Evolutionary conservation across 2,113 vertebrate species (phyloP).

Genomic region (Tetrao urogallus): DNA sequence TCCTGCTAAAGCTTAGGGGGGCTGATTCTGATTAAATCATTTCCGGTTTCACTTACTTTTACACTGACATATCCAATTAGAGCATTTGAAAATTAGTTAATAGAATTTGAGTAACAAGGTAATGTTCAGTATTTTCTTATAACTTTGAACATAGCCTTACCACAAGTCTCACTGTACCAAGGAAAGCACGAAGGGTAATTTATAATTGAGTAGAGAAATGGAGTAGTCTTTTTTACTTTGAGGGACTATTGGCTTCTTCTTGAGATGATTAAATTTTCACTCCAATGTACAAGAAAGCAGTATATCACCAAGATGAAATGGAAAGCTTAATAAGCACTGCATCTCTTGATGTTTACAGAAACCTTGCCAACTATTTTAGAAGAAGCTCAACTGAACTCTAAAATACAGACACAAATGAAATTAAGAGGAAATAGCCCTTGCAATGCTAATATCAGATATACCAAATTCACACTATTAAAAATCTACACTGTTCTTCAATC

Average conservation of each 20-base stretch:
- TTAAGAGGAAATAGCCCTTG: neutral
- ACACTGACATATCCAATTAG: neutral
- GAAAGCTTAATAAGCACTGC: conserved; percentile 44
- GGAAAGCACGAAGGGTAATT: conserved; percentile 2
- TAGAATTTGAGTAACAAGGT: neutral
- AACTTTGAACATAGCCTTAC: neutral
- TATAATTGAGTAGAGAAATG: conserved; percentile 11
- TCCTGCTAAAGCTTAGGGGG: neutral
- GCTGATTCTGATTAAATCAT: neutral
- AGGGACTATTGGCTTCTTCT: conserved; percentile 40
- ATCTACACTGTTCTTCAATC: neutral
- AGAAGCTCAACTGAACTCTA: neutral
- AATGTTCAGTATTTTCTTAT: neutral
- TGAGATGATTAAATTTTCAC: conserved; percentile 54
- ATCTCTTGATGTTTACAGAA: conserved; percentile 33
- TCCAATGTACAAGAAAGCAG: neutral
- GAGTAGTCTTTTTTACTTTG: neutral
- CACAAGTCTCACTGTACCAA: neutral
- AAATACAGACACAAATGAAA: conserved; percentile 12
- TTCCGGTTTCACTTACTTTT: neutral
- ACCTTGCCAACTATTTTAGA: conserved; percentile 17
- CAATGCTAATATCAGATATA: neutral
- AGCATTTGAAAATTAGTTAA: neutral
- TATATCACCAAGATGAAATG: conserved; percentile 38
- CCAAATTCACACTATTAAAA: neutral